Percentiles rank a stretch among this genome's conserved stretches.
Conservation (phyloP, 2,888 invertebrate genomes). For the Eristalis intricaria region DNA sequence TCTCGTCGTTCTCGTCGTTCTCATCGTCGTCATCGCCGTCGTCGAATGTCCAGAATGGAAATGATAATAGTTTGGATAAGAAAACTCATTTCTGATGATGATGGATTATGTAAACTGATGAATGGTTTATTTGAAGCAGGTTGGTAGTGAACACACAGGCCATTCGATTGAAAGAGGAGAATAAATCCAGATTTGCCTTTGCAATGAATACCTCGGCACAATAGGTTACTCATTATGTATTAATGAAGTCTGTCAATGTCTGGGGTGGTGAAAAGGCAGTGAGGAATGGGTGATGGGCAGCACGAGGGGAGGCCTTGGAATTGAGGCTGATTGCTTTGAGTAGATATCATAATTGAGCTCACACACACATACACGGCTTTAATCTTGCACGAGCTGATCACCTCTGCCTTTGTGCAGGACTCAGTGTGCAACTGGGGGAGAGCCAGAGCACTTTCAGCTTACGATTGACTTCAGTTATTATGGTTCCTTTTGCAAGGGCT, state of each 20-base stretch:
- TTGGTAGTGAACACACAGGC: constrained; percentile 22
- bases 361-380: not conserved
- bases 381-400: not conserved
- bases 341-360: constrained; percentile 10
- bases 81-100: constrained; percentile 70
- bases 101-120: constrained; percentile 72
- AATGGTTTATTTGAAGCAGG: constrained; percentile 64
- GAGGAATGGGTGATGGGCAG: not conserved
- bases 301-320: not conserved
- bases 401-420: not conserved
- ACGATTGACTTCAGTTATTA: not conserved
- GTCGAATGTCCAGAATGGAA: constrained; percentile 61
- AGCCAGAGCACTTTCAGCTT: not conserved
- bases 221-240: constrained; percentile 58
- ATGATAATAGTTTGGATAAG: constrained; percentile 71
- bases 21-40: constrained; percentile 30
- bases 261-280: constrained; percentile 4
- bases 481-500: not conserved
- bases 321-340: not conserved
- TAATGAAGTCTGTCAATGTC: constrained; percentile 52
- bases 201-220: constrained; percentile 56
- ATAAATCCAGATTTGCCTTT: constrained; percentile 31
- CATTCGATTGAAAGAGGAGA: constrained; percentile 7
- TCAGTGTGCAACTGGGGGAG: not conserved
- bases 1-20: constrained; percentile 15